Evolutionary conservation across 2,888 invertebrate genomes (phyloP).

Genomic region (Spisula subtruncata): DNA sequence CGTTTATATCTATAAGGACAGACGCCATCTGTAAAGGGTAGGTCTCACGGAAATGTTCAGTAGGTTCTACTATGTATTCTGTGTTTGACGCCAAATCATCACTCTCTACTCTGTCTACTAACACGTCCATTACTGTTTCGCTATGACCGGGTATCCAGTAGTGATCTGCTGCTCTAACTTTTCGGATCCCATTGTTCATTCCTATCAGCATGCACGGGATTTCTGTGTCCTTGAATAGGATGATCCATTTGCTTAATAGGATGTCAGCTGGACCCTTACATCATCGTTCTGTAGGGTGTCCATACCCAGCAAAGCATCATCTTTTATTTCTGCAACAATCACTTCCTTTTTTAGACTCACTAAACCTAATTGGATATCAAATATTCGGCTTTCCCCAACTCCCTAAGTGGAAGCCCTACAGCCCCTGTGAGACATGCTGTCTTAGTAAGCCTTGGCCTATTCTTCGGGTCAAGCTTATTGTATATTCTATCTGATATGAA

Average conservation of each 20-base stretch:
- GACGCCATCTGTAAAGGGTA: constrained; percentile 25
- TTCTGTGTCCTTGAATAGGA: background rate
- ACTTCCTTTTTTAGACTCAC: background rate
- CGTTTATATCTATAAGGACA: constrained; percentile 30
- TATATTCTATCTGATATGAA: background rate
- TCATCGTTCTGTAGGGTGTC: constrained; percentile 16
- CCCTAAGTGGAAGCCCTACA: background rate
- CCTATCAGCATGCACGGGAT: constrained; percentile 35
- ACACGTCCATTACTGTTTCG: constrained; percentile 35
- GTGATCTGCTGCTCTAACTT: constrained; percentile 38
- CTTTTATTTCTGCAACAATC: background rate
- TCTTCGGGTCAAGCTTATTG: background rate
- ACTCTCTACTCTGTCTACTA: background rate
- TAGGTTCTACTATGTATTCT: constrained; percentile 31
- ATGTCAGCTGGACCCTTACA: background rate
- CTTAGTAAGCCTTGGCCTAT: background rate
- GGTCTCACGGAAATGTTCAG: constrained; percentile 23
- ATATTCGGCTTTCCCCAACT: background rate
- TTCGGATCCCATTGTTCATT: background rate
- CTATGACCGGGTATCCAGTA: constrained; percentile 7
- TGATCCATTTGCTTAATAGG: background rate
- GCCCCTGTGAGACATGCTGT: background rate
- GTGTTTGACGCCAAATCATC: background rate
- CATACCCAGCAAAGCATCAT: constrained; percentile 13
- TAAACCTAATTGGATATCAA: background rate